Evolutionary conservation across 2,113 vertebrate species (phyloP).

Genomic region (Pedetes capensis): DNA sequence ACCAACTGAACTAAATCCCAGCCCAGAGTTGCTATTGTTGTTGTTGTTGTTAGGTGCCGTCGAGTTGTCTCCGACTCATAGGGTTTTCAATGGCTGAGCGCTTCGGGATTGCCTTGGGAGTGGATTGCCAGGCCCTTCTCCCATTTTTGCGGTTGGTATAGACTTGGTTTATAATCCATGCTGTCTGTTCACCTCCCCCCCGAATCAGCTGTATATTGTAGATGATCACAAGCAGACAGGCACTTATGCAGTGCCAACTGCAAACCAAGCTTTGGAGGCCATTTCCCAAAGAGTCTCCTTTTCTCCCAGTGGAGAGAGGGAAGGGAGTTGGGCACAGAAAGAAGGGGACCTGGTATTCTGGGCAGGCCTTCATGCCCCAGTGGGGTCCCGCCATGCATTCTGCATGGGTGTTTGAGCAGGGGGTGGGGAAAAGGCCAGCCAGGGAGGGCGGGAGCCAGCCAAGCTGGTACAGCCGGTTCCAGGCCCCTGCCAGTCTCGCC

Average conservation of each 20-base stretch:
- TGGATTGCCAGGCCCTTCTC: too few species aligned
- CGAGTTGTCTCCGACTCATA: too few species aligned
- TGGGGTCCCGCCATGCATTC: background rate
- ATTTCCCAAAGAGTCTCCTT: background rate
- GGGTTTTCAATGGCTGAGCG: too few species aligned
- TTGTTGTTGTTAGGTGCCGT: too few species aligned
- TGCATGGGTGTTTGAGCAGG: slow-evolving; percentile 41
- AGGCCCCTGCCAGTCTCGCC: slow-evolving; percentile 74
- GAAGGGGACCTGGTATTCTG: background rate
- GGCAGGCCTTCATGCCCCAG: background rate
- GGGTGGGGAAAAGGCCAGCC: slow-evolving; percentile 42
- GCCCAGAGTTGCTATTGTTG: too few species aligned
- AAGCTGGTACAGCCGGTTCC: slow-evolving; percentile 77
- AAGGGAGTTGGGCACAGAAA: background rate
- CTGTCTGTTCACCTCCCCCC: background rate
- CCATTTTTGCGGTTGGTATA: too few species aligned
- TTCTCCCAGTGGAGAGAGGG: background rate
- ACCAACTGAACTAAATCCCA: too few species aligned
- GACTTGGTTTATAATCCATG: background rate
- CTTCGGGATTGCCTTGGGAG: too few species aligned
- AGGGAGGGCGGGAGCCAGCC: slow-evolving; percentile 53
- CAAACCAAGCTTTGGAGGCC: background rate
- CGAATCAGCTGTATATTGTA: background rate
- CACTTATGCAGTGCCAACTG: background rate
- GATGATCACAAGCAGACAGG: background rate